Evolutionary conservation across 2,113 vertebrate genomes (phyloP), one percentile per base, ranked within the genome.

Genomic region (Tupaia chinensis): DNA sequence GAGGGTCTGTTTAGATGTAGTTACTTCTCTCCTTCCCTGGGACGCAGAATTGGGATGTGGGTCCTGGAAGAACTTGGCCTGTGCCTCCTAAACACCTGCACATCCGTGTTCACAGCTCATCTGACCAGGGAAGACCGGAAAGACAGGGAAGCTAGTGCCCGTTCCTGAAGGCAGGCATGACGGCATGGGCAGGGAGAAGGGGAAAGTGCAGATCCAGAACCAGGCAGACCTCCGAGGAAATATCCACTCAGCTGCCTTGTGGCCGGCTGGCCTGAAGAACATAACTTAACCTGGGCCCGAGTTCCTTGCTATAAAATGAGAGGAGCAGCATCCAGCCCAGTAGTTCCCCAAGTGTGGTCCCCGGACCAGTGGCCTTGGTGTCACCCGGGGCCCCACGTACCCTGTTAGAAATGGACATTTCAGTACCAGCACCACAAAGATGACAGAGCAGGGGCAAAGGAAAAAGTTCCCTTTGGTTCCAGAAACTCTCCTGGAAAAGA

Each of bases 1-100:
- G 23, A 34, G 76, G 34, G 14, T 66, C 76, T 69, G 74, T 72
- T 34, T 82, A 87, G 69, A 74, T 87, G 16, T 81, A 91, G 73
- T 68, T 17, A 69, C 61, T 82, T 84, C 89, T 92, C 92, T 25
- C 74, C 72, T 90, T 95, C 78, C 63, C 91, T 11, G 65, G 69
- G 90, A 66, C 89, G 87, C 79, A 90, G 77, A 91, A 63, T 1
- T 93, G 79, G 79, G 86, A 34, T 60, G 22, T 63, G 68, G 80
- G 16, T 88, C 44, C 68, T 25, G 15, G 61, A 68, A 13, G 65
- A 74, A 29, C n/a, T 79, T 53, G 87, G 68, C 29, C 84, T 79
- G 12, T 23, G 25, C 84, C 70, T 66, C 65, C 72, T 11, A 86
- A 60, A 53, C 1, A 20, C 66, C 69, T 73, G 32, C 3, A 19